Evolutionary conservation across 2,888 invertebrate species (phyloP), one percentile per base, ranked within the genome.

Genomic region (Oscheius sp.): DNA sequence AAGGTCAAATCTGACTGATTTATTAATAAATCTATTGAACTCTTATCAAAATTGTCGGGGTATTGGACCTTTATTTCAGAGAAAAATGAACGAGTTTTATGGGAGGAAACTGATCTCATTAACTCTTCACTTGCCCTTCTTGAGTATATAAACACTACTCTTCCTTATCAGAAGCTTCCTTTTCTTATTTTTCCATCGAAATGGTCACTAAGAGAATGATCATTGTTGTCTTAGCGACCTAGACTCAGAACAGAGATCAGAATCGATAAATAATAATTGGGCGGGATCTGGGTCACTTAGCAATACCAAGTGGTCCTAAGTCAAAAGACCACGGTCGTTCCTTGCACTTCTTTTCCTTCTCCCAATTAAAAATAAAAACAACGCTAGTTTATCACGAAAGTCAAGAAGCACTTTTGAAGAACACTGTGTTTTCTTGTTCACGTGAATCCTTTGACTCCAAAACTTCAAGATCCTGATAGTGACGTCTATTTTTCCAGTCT

Each of bases 401-500:
- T n/a, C n/a, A n/a, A n/a, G n/a, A n/a, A n/a, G n/a, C 42, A 20
- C 42, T 12, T 42, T 42, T 42, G 20, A 42, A 42, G 42, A 42
- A 17, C 42, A 42, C 42, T 20, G n/a, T n/a, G n/a, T 42, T 42
- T 20, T 17, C 42, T 15, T 42, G 42, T 17, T 20, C 1, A 42
- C 42, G 3, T 6, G 12, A 42, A 20, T 17, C 42, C 42, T 17
- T n/a, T n/a, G n/a, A n/a, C n/a, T n/a, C n/a, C n/a, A n/a, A n/a
- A n/a, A n/a, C n/a, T n/a, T n/a, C n/a, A 29, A 52, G 25, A 52
- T 52, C 52, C 27, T 20, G 52, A 23, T 25, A 29, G 52, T 52
- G 52, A 52, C 52, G 52, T 25, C n/a, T n/a, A 29, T 27, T 8
- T 52, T 52, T 42, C 52, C 52, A 4, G 48, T 12, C 48, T n/a